Percentiles rank a stretch among this genome's conserved stretches.
Conservation (phyloP, 2,113 vertebrate genomes). For the human region DNA sequence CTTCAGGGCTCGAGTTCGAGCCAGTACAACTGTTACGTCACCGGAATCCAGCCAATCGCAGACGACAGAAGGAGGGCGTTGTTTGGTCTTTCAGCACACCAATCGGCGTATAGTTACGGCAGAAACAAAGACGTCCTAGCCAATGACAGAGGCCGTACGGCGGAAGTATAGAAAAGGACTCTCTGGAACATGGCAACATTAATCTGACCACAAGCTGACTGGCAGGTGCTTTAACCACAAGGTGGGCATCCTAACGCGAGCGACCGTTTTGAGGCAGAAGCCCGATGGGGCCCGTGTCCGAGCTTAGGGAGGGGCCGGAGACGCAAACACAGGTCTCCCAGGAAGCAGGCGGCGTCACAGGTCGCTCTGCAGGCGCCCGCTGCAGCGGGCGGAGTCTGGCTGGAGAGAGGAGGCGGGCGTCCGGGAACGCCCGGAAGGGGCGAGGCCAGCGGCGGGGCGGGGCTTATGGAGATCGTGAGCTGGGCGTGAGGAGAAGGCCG, state of each 20-base stretch:
- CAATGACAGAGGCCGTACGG: slow-evolving; percentile 51
- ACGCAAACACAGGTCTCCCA: background rate
- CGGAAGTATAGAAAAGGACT: slow-evolving; percentile 36
- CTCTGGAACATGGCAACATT: slow-evolving; percentile 23
- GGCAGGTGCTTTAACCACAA: slow-evolving; percentile 1
- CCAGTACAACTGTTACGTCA: background rate
- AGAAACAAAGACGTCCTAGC: background rate
- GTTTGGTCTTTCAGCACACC: background rate
- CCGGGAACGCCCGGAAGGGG: slow-evolving; percentile 29
- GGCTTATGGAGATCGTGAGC: background rate
- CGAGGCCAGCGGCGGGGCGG: background rate
- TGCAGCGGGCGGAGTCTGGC: background rate
- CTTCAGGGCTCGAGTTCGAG: too few relatives aligned
- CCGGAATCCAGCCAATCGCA: background rate
- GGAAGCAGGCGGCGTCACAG: background rate
- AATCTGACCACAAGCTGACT: background rate
- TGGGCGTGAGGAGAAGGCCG: background rate
- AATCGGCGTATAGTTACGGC: background rate
- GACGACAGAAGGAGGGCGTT: background rate
- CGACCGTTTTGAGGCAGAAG: background rate
- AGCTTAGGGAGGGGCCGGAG: background rate
- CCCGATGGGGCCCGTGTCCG: background rate
- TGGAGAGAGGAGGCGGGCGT: too few relatives aligned
- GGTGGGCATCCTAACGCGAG: background rate
- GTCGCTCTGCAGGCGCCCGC: background rate